These are phyloP conservation scores for Sialis lutaria DNA, from an alignment of 2,888 invertebrate species.

Conservation along the genomic window DNA sequence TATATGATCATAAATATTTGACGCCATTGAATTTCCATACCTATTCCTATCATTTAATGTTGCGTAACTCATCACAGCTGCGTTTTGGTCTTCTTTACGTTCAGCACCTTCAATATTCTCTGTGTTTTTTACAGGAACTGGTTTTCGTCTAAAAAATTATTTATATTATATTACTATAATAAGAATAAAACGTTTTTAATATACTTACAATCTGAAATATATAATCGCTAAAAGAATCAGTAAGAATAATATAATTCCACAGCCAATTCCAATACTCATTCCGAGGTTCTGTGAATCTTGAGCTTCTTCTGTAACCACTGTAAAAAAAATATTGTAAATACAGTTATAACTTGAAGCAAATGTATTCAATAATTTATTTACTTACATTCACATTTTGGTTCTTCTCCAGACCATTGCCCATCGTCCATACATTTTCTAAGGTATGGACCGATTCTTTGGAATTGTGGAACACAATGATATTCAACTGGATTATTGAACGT, in stretches of 20 bases:
- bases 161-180: constrained; percentile 5
- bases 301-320: constrained; percentile 44
- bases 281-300: constrained; percentile 57
- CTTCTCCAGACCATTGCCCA: constrained; percentile 74
- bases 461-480: constrained; percentile 78
- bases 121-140: constrained; percentile 73
- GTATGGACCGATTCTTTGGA: constrained; percentile 64
- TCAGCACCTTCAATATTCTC: constrained; percentile 78
- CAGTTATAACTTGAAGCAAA: neutral
- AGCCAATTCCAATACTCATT: constrained; percentile 68
- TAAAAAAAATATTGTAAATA: constrained; percentile 10
- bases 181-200: constrained; percentile 1
- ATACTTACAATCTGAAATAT: constrained; percentile 64
- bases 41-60: constrained; percentile 53
- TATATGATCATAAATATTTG: constrained; percentile 40
- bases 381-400: constrained; percentile 63
- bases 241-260: constrained; percentile 63
- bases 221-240: constrained; percentile 61
- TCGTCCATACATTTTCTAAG: constrained; percentile 69
- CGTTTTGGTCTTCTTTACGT: constrained; percentile 69
- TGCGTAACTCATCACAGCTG: constrained; percentile 79
- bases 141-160: constrained; percentile 46
- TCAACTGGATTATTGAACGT: constrained; percentile 76
- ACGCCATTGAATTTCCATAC: constrained; percentile 24
- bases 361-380: constrained; percentile 4